A percentile compares a stretch with the other conserved stretches of the same genome.
Conservation (phyloP, 1,140 invertebrate genomes). For the Cyclina sinensis region DNA sequence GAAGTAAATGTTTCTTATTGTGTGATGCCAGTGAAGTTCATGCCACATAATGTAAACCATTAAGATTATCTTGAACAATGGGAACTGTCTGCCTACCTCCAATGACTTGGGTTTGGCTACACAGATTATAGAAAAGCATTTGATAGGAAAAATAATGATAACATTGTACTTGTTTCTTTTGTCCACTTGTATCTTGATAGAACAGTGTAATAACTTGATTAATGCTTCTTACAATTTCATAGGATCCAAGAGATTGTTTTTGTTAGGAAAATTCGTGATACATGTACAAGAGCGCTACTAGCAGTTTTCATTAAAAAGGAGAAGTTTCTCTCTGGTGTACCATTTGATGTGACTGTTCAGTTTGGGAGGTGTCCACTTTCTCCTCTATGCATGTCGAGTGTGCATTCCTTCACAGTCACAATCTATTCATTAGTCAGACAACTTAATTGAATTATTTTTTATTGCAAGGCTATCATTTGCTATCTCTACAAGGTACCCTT, state of each 20-base stretch:
- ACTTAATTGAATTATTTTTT: slow-evolving; percentile 31
- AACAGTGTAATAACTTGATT: too few species aligned
- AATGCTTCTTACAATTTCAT: too few species aligned
- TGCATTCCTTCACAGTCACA: not conserved
- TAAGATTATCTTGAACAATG: slow-evolving; percentile 44
- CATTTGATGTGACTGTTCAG: too few species aligned
- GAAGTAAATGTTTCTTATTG: slow-evolving; percentile 15
- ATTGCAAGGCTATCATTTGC: not conserved
- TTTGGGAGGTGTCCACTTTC: too few species aligned
- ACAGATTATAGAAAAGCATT: not conserved
- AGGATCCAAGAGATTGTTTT: too few species aligned
- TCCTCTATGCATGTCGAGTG: not conserved
- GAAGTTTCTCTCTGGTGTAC: too few species aligned
- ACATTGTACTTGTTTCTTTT: too few species aligned
- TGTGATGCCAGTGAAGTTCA: not conserved
- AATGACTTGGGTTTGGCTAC: not conserved
- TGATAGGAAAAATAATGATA: not conserved
- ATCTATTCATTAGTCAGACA: not conserved
- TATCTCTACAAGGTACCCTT: not conserved
- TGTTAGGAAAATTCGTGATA: too few species aligned
- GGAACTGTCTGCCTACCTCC: not conserved
- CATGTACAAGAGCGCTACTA: too few species aligned
- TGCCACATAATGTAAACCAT: slow-evolving; percentile 24
- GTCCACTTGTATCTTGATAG: too few species aligned
- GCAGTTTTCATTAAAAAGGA: too few species aligned